phyloP scores from a whole-genome alignment of 2,888 invertebrate genomes.

The Ceramica pisi region DNA sequence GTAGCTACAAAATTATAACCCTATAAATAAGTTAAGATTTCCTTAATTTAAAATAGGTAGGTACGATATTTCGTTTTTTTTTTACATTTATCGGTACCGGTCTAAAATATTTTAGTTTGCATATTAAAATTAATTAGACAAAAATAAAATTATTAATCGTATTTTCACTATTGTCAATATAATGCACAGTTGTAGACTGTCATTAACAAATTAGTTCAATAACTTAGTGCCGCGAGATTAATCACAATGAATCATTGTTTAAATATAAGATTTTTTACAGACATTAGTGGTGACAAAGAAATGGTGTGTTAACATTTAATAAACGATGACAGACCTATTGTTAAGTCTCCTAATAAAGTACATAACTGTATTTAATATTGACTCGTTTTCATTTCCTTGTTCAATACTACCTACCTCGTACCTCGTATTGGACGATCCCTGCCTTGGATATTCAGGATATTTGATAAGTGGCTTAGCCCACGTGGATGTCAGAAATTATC shows the following conservation, averaged over 20 bases:
- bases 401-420: neutral
- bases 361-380: slow-evolving; percentile 82
- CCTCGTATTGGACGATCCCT: neutral
- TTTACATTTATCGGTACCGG: slow-evolving; percentile 53
- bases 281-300: slow-evolving; percentile 81
- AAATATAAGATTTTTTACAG: slow-evolving; percentile 83
- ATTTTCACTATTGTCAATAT: slow-evolving; percentile 51
- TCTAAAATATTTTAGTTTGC: slow-evolving; percentile 52
- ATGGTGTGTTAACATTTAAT: slow-evolving; percentile 83
- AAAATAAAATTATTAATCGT: slow-evolving; percentile 49
- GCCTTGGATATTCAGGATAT: too few relatives aligned
- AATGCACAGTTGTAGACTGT: slow-evolving; percentile 70
- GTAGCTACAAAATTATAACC: slow-evolving; percentile 54
- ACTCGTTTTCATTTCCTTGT: slow-evolving; percentile 63
- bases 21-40: slow-evolving; percentile 50
- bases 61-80: slow-evolving; percentile 58
- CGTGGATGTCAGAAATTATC: too few relatives aligned
- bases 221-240: slow-evolving; percentile 69
- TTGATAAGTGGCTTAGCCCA: too few relatives aligned
- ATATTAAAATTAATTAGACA: slow-evolving; percentile 33
- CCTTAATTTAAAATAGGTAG: slow-evolving; percentile 64
- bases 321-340: slow-evolving; percentile 84
- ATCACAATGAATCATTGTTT: slow-evolving; percentile 67
- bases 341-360: slow-evolving; percentile 89
- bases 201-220: slow-evolving; percentile 65